Evolutionary conservation across 2,888 invertebrate genomes (phyloP).

Genomic region (Ormyrus thymus): DNA sequence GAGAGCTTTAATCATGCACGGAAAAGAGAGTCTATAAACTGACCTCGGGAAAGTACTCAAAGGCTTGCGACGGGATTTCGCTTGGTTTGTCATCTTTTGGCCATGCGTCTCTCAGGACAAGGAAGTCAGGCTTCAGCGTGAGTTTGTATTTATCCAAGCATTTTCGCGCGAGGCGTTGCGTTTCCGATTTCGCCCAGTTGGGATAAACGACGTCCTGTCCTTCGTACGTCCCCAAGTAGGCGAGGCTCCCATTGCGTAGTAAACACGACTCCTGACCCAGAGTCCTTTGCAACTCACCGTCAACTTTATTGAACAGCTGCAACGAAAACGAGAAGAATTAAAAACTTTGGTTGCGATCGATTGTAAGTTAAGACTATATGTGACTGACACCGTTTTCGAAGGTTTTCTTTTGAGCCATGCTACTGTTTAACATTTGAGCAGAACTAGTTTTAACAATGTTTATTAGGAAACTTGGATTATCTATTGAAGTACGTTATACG

Average conservation of each 20-base stretch:
- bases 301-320: constrained; percentile 33
- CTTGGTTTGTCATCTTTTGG: constrained; percentile 57
- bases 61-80: constrained; percentile 31
- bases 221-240: constrained; percentile 56
- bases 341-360: neutral
- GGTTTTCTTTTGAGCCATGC: too few relatives aligned
- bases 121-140: constrained; percentile 40
- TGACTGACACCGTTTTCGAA: too few relatives aligned
- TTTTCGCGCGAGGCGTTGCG: constrained; percentile 24
- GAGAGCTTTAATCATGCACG: constrained; percentile 22
- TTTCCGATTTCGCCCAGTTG: constrained; percentile 58
- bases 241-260: constrained; percentile 33
- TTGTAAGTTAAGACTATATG: too few relatives aligned
- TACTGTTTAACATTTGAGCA: too few relatives aligned
- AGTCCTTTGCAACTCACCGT: constrained; percentile 2
- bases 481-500: too few relatives aligned
- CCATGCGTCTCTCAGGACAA: constrained; percentile 61
- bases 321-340: neutral
- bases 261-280: constrained; percentile 44
- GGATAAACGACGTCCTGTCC: constrained; percentile 58
- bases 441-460: too few relatives aligned
- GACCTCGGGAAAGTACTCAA: constrained; percentile 62
- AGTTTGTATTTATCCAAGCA: constrained; percentile 55
- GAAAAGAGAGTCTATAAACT: constrained; percentile 26
- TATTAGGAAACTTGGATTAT: too few relatives aligned